These are phyloP conservation scores for Crotophaga sulcirostris DNA, from an alignment of 2,113 vertebrate species.

Conservation along the genomic window DNA sequence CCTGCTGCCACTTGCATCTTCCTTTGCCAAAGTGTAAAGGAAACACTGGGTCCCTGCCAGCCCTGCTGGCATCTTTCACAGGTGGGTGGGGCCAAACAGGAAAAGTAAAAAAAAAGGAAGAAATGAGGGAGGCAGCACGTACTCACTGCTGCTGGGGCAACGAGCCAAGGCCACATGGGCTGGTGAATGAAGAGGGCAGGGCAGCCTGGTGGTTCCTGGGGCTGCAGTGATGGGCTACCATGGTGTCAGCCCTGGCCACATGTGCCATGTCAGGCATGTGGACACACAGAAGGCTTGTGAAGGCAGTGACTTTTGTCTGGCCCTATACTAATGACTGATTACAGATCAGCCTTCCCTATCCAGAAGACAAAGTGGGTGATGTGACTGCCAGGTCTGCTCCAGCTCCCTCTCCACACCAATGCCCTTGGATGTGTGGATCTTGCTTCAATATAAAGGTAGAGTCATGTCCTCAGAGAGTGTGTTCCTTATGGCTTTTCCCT, in stretches of 20 bases:
- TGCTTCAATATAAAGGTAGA: background rate
- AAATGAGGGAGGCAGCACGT: background rate
- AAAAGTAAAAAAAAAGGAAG: background rate
- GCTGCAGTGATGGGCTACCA: background rate
- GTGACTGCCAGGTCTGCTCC: background rate
- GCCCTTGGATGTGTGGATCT: background rate
- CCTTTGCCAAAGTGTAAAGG: background rate
- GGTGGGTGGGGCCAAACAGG: background rate
- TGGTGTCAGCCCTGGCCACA: accelerated
- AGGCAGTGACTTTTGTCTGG: background rate
- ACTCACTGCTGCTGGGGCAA: background rate
- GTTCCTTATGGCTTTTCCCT: background rate
- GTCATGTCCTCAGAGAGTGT: background rate
- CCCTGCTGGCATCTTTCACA: background rate
- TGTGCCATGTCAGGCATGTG: accelerated
- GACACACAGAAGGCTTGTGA: background rate
- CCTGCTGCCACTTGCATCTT: background rate
- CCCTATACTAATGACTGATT: background rate
- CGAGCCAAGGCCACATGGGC: background rate
- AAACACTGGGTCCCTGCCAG: background rate
- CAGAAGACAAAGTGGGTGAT: background rate
- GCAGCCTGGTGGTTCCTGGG: background rate
- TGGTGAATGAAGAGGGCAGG: background rate
- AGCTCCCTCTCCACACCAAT: background rate
- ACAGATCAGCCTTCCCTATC: background rate